These are phyloP conservation scores for Pseudochirops corinnae DNA, from an alignment of 2,797 vertebrate species.

Conservation along the genomic window DNA sequence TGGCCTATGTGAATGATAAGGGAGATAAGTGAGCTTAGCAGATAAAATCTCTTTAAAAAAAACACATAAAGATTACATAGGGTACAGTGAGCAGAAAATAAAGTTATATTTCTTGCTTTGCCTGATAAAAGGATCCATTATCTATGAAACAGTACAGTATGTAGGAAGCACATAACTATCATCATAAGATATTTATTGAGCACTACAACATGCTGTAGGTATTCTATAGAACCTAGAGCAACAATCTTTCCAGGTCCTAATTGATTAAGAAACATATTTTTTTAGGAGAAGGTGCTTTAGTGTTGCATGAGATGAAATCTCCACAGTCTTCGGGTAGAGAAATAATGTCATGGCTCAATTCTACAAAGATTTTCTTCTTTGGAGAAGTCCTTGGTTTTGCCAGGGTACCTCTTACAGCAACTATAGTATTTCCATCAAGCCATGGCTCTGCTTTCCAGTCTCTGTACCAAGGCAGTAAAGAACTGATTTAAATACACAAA, in stretches of 20 bases:
- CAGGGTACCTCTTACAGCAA: conserved; percentile 19
- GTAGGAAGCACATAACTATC: conserved; percentile 14
- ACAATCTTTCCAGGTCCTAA: conserved; percentile 50
- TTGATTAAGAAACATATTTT: conserved; percentile 53
- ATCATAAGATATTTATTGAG: conserved; percentile 64
- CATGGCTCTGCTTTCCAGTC: background rate
- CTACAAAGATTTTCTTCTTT: background rate
- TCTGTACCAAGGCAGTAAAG: background rate
- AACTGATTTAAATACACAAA: background rate
- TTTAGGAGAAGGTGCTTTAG: conserved; percentile 57
- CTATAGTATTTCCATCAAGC: background rate
- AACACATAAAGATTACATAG: conserved; percentile 41
- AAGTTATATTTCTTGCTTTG: conserved; percentile 28
- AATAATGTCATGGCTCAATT: background rate
- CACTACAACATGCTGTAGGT: conserved; percentile 43
- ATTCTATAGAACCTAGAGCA: conserved; percentile 43
- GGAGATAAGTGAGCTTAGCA: conserved; percentile 25
- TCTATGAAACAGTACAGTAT: conserved; percentile 18
- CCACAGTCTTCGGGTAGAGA: background rate
- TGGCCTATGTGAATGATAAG: background rate
- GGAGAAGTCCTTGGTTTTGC: background rate
- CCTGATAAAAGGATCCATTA: conserved; percentile 56
- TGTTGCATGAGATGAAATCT: conserved; percentile 50
- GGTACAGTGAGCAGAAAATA: conserved; percentile 42
- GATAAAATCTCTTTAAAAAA: conserved; percentile 29